Percentiles rank a stretch among this genome's conserved stretches.
phyloP scores from a whole-genome alignment of 2,113 vertebrate species.

The Abramis brama region DNA sequence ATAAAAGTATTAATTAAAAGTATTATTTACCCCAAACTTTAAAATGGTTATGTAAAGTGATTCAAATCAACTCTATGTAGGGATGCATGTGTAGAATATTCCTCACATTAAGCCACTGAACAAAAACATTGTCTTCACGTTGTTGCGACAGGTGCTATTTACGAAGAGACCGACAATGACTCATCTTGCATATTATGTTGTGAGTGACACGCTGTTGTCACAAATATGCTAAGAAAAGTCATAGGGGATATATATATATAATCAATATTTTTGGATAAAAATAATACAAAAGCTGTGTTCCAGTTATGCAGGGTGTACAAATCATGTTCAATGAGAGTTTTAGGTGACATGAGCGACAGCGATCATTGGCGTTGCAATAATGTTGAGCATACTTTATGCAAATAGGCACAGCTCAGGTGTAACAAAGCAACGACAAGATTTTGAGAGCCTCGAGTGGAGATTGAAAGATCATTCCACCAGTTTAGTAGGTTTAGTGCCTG shows the following conservation, averaged over 20 bases:
- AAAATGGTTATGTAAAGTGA: neutral
- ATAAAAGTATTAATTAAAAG: neutral
- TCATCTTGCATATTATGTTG: neutral
- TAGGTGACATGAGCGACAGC: neutral
- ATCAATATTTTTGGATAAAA: neutral
- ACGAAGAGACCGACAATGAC: neutral
- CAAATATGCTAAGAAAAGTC: neutral
- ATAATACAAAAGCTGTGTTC: neutral
- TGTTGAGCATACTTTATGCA: neutral
- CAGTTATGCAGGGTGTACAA: neutral
- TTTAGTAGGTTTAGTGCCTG: neutral
- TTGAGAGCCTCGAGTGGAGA: neutral
- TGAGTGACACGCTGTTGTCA: neutral
- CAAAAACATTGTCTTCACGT: neutral
- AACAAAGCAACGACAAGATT: neutral
- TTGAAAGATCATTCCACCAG: neutral
- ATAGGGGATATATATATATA: no score
- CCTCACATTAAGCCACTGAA: neutral
- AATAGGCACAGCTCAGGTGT: neutral
- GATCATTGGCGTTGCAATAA: neutral
- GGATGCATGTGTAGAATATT: neutral
- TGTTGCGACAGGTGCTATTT: neutral
- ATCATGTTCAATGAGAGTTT: neutral
- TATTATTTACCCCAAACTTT: neutral
- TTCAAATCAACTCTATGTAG: neutral